Evolutionary conservation across 2,797 vertebrate genomes (phyloP).

Genomic region (Pantherophis vulpinus): DNA sequence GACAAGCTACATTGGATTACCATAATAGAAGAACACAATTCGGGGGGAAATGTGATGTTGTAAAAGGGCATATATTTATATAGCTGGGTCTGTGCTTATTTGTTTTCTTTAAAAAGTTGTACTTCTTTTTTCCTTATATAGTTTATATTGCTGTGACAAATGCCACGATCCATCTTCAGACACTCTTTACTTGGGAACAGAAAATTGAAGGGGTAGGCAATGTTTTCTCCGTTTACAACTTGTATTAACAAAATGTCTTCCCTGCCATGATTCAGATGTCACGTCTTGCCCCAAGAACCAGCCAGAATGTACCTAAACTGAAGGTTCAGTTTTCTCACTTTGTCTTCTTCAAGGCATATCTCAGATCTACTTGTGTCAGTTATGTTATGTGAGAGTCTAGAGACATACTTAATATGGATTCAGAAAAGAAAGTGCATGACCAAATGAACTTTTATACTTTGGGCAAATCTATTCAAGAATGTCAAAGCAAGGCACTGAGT

Average conservation of each 20-base stretch:
- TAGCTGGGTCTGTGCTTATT: neutral
- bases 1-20: conserved; percentile 11
- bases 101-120: neutral
- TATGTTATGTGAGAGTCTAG: neutral
- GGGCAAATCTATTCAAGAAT: neutral
- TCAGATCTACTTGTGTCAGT: neutral
- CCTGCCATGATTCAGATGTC: neutral
- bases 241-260: neutral
- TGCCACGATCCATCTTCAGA: neutral
- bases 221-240: neutral
- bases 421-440: neutral
- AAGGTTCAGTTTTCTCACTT: neutral
- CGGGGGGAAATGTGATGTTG: neutral
- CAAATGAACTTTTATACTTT: neutral
- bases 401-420: neutral
- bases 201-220: neutral
- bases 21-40: neutral
- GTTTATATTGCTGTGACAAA: neutral
- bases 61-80: neutral
- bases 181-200: neutral
- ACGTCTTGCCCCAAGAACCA: neutral
- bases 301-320: neutral
- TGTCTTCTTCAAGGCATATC: neutral
- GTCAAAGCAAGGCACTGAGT: neutral
- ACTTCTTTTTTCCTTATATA: neutral